A percentile compares a stretch with the other conserved stretches of the same genome.
Conservation (phyloP, 2,888 invertebrate genomes). For the Hartigia nigra region DNA sequence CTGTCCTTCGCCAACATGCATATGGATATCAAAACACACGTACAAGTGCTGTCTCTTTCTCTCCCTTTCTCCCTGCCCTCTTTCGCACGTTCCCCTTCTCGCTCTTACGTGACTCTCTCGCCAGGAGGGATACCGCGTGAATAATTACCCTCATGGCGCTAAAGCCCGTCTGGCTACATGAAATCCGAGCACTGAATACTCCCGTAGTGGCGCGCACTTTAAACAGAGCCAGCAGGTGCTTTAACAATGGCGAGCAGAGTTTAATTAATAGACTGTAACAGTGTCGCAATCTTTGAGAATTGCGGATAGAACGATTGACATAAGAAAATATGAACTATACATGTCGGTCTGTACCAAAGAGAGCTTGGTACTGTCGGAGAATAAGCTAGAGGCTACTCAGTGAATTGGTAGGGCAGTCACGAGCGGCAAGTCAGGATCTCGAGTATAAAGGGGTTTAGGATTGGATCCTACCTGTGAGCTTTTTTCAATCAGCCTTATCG, state of each 20-base stretch:
- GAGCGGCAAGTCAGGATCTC: constrained; percentile 11
- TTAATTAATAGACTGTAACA: not conserved
- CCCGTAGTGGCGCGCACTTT: constrained; percentile 44
- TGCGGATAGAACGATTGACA: not conserved
- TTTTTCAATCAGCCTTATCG: constrained; percentile 56
- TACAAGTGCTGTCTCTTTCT: constrained; percentile 18
- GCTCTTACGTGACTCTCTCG: constrained; percentile 51
- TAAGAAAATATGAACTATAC: not conserved
- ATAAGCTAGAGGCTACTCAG: not conserved
- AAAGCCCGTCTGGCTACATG: constrained; percentile 54
- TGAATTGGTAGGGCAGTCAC: constrained; percentile 21
- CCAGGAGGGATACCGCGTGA: constrained; percentile 61
- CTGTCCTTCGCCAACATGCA: constrained; percentile 11
- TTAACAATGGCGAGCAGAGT: constrained; percentile 15
- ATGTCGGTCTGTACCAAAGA: not conserved
- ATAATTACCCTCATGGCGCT: constrained; percentile 63
- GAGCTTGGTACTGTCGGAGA: not conserved
- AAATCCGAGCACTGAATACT: constrained; percentile 61
- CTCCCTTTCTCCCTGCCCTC: constrained; percentile 24
- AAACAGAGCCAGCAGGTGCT: constrained; percentile 54
- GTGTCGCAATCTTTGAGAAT: not conserved
- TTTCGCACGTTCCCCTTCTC: constrained; percentile 28
- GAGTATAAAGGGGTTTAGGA: constrained; percentile 32
- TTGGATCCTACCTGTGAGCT: constrained; percentile 49
- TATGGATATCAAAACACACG: constrained; percentile 10